Conservation (phyloP, 2,888 invertebrate species). For the Lomographa bimaculata region DNA sequence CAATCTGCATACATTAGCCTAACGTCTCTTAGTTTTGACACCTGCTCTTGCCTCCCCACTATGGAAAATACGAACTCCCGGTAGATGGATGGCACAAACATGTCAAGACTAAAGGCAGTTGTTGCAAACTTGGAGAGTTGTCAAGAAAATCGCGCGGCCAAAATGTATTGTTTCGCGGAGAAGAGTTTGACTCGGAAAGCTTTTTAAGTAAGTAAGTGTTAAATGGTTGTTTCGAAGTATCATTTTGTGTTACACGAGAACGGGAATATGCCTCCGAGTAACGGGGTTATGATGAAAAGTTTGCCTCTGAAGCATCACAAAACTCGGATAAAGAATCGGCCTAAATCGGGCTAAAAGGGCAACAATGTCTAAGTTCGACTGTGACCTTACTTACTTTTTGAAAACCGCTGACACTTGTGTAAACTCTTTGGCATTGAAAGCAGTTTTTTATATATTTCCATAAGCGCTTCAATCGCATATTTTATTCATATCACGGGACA, state of each 20-base stretch:
- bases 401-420: too few relatives aligned
- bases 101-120: constrained; percentile 65
- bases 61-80: constrained; percentile 51
- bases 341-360: constrained; percentile 1
- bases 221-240: constrained; percentile 44
- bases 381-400: too few relatives aligned
- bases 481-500: too few relatives aligned
- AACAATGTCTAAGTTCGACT: too few relatives aligned
- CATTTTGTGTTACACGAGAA: constrained; percentile 32
- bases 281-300: constrained; percentile 28
- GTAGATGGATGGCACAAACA: constrained; percentile 75
- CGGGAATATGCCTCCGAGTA: constrained; percentile 18
- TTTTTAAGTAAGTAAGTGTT: constrained; percentile 49
- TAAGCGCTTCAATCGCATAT: too few relatives aligned
- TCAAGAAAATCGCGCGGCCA: constrained; percentile 44
- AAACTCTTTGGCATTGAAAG: too few relatives aligned
- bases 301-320: constrained; percentile 21
- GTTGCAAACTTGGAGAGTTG: constrained; percentile 58
- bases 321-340: constrained; percentile 18
- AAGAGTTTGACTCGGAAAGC: constrained; percentile 46
- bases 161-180: constrained; percentile 47
- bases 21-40: constrained; percentile 80
- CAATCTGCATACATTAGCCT: constrained; percentile 83
- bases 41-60: constrained; percentile 64
- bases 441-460: too few relatives aligned